phyloP scores from a whole-genome alignment of 2,888 invertebrate species.

The Tipula unca region DNA sequence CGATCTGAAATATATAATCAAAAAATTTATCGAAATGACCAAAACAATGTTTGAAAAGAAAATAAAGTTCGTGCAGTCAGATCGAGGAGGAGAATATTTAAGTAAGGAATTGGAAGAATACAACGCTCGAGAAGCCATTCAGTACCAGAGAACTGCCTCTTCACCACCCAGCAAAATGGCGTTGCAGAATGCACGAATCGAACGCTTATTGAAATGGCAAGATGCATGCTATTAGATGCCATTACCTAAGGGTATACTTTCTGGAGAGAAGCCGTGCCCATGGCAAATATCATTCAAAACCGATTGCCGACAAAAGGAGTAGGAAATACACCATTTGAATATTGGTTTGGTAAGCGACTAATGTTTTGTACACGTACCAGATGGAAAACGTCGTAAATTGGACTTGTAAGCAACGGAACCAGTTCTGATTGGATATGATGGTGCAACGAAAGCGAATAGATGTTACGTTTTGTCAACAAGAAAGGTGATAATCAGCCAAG shows the following conservation, averaged over 20 bases:
- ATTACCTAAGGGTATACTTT: too few relatives aligned
- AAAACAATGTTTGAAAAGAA: background rate
- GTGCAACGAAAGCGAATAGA: too few relatives aligned
- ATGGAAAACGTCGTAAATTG: background rate
- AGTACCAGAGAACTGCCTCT: too few relatives aligned
- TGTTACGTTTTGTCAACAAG: too few relatives aligned
- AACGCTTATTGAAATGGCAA: conserved; percentile 27
- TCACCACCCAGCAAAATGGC: conserved; percentile 29
- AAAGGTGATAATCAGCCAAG: too few relatives aligned
- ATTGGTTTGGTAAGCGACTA: background rate
- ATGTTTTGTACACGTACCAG: background rate
- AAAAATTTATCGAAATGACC: too few relatives aligned
- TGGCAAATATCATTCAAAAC: background rate
- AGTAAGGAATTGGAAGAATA: background rate
- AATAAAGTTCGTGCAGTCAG: background rate
- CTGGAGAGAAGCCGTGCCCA: too few relatives aligned
- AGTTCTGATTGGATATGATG: too few relatives aligned
- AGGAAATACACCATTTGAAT: background rate
- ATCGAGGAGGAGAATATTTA: background rate
- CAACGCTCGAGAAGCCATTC: background rate
- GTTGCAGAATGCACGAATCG: conserved; percentile 28
- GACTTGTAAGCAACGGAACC: too few relatives aligned
- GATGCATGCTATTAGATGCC: too few relatives aligned
- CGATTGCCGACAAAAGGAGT: too few relatives aligned
- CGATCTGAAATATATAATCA: too few relatives aligned